Conservation (phyloP, 2,113 vertebrate species). For the Mungos mungo region DNA sequence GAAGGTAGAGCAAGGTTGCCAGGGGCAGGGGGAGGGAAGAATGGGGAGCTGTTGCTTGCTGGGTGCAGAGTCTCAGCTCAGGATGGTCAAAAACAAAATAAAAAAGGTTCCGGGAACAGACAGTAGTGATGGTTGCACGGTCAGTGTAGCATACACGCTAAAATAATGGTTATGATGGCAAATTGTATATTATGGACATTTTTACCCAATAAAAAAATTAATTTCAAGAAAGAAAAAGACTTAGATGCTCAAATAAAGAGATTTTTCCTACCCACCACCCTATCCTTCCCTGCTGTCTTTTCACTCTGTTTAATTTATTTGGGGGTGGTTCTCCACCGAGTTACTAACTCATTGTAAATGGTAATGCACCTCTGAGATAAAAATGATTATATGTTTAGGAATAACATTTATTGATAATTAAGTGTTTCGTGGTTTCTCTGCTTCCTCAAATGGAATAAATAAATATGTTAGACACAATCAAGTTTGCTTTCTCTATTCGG, state of each 20-base stretch:
- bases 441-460: conserved; percentile 60
- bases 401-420: conserved; percentile 70
- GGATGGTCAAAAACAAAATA: not conserved
- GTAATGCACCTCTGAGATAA: conserved; percentile 36
- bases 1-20: not conserved
- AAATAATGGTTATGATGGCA: not conserved
- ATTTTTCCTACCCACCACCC: not conserved
- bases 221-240: not conserved
- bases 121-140: too few species aligned
- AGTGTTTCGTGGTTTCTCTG: conserved; percentile 61
- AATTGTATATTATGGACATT: not conserved
- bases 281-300: not conserved
- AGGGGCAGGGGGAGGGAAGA: not conserved
- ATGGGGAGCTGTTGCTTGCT: too few species aligned
- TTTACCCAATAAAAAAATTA: not conserved
- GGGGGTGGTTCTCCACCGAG: not conserved
- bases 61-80: not conserved
- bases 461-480: conserved; percentile 53
- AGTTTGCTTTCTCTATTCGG: conserved; percentile 31
- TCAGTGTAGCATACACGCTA: too few species aligned
- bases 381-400: conserved; percentile 64
- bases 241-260: conserved; percentile 4
- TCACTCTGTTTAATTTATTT: not conserved
- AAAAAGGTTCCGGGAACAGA: not conserved
- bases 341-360: conserved; percentile 38